Conservation (phyloP, 2,113 vertebrate genomes). For the Nicator chloris region DNA sequence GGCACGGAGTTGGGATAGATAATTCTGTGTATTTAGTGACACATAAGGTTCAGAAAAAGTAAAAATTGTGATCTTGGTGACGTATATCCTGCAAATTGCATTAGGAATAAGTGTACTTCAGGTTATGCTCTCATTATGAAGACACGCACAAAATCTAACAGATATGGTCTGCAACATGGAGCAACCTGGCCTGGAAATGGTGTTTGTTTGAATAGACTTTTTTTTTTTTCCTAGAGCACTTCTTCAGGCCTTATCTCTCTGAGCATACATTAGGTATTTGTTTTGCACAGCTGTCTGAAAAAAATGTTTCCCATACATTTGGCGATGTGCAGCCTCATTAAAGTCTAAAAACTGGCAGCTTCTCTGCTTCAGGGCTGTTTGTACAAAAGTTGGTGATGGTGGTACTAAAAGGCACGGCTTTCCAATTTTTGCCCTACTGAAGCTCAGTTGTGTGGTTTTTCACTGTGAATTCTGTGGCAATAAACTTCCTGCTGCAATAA, state of each 20-base stretch:
- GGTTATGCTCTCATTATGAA: not conserved
- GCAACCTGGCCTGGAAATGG: not conserved
- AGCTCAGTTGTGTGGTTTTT: not conserved
- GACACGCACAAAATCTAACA: not conserved
- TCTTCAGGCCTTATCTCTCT: not conserved
- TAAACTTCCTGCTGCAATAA: not conserved
- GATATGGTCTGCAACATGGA: not conserved
- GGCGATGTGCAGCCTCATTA: not conserved
- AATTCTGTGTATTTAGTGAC: not conserved
- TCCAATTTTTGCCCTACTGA: not conserved
- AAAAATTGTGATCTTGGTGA: not conserved
- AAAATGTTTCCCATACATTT: not conserved
- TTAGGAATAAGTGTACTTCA: not conserved
- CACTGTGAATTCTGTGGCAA: not conserved
- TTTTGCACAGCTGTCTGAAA: not conserved
- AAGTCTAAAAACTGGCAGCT: not conserved
- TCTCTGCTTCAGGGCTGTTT: not conserved
- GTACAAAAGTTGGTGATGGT: accelerated
- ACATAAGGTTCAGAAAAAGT: not conserved
- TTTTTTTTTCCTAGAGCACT: not conserved
- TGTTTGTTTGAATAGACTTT: not conserved
- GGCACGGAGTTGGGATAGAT: not conserved
- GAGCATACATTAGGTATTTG: not conserved
- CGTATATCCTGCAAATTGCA: not conserved
- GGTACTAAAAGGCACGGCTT: not conserved